phyloP scores from a whole-genome alignment of 2,888 invertebrate genomes.

The Aleiodes testaceus region DNA sequence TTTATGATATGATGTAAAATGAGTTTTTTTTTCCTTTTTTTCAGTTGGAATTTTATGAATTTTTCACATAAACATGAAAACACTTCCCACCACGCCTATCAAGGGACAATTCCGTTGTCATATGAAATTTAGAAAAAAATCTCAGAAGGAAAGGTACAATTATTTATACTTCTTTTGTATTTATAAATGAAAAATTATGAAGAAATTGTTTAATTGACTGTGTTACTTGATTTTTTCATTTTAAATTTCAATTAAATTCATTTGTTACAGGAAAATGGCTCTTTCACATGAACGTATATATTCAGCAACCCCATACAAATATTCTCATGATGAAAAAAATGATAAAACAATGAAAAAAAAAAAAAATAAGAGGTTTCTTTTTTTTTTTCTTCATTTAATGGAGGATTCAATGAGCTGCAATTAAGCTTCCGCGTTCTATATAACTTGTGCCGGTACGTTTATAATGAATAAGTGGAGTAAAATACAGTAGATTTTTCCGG shows the following conservation, averaged over 20 bases:
- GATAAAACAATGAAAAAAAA: constrained; percentile 27
- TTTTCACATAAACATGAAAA: constrained; percentile 37
- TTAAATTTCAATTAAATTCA: neutral
- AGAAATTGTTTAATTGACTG: too few relatives aligned
- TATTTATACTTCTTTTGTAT: constrained; percentile 4
- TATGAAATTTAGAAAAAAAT: constrained; percentile 1
- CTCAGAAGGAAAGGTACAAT: neutral
- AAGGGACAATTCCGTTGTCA: constrained; percentile 38
- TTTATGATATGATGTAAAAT: constrained; percentile 11
- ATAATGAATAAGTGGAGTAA: constrained; percentile 37
- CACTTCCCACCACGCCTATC: constrained; percentile 41
- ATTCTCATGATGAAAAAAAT: constrained; percentile 11
- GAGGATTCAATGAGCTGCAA: constrained; percentile 49
- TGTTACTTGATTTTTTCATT: neutral
- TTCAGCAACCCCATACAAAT: neutral
- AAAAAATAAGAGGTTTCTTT: constrained; percentile 26
- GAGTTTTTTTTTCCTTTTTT: neutral
- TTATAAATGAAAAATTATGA: too few relatives aligned
- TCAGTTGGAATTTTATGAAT: constrained; percentile 13
- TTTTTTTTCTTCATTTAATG: constrained; percentile 39
- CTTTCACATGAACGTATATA: constrained; percentile 18
- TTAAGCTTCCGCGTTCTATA: constrained; percentile 54
- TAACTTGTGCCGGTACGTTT: constrained; percentile 13
- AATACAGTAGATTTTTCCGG: constrained; percentile 49
- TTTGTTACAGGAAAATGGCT: neutral